Conservation (phyloP, 2,888 invertebrate species). For the Urechis unicinctus region DNA sequence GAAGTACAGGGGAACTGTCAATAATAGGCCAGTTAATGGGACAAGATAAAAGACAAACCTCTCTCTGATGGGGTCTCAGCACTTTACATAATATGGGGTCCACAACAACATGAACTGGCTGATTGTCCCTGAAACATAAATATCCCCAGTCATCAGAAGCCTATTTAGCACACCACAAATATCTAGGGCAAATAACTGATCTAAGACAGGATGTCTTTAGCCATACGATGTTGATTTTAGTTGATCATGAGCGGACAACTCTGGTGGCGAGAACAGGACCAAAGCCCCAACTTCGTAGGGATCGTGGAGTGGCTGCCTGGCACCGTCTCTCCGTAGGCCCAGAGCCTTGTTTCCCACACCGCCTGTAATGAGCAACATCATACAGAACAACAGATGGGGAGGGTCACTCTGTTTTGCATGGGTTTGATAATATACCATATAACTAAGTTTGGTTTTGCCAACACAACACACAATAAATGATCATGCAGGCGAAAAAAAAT, state of each 20-base stretch:
- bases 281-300: conserved; percentile 87
- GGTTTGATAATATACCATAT: too few species aligned
- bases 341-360: conserved; percentile 69
- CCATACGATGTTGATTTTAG: conserved; percentile 71
- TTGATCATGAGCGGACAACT: conserved; percentile 77
- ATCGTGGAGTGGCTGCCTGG: conserved; percentile 74
- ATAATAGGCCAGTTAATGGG: too few species aligned
- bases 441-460: too few species aligned
- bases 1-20: too few species aligned
- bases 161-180: not conserved
- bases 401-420: too few species aligned
- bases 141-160: not conserved
- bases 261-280: conserved; percentile 78
- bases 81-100: conserved; percentile 87
- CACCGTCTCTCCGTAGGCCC: conserved; percentile 65
- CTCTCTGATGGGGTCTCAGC: conserved; percentile 92
- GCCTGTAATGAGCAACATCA: too few species aligned
- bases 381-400: too few species aligned
- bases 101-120: conserved; percentile 68
- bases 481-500: too few species aligned
- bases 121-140: not conserved
- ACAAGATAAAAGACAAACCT: conserved; percentile 53
- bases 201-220: too few species aligned
- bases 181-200: conserved; percentile 29
- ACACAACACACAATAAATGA: too few species aligned